Evolutionary conservation across 2,888 invertebrate species (phyloP).

Genomic region (Callosobruchus maculatus): DNA sequence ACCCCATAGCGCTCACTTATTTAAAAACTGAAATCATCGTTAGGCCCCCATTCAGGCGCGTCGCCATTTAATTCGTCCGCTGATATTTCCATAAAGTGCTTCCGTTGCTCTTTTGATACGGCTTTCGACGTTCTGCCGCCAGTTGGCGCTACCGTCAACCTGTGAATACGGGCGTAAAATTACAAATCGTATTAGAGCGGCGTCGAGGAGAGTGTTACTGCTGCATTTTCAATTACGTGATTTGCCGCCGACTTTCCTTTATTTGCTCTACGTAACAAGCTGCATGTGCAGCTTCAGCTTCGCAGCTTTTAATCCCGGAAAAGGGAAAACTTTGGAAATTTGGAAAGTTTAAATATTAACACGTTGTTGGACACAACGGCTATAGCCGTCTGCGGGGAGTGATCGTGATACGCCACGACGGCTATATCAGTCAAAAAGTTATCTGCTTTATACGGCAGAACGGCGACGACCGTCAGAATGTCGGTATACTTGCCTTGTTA

Average conservation of each 20-base stretch:
- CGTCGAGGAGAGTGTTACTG: background rate
- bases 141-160: background rate
- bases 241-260: background rate
- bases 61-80: background rate
- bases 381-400: no score
- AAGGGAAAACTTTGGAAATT: no score
- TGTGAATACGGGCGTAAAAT: background rate
- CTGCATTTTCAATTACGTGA: background rate
- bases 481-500: no score
- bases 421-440: no score
- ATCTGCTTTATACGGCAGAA: no score
- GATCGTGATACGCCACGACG: no score
- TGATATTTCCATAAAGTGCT: background rate
- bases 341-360: no score
- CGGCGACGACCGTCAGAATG: no score
- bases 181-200: background rate
- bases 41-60: background rate
- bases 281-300: background rate
- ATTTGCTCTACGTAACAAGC: background rate
- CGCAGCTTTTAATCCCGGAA: no score
- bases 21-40: background rate
- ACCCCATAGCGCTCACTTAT: background rate
- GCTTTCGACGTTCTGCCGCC: background rate
- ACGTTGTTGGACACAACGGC: no score
- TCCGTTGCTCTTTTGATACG: background rate